Conservation (phyloP, 2,113 vertebrate genomes). For the Zapornia atra region DNA sequence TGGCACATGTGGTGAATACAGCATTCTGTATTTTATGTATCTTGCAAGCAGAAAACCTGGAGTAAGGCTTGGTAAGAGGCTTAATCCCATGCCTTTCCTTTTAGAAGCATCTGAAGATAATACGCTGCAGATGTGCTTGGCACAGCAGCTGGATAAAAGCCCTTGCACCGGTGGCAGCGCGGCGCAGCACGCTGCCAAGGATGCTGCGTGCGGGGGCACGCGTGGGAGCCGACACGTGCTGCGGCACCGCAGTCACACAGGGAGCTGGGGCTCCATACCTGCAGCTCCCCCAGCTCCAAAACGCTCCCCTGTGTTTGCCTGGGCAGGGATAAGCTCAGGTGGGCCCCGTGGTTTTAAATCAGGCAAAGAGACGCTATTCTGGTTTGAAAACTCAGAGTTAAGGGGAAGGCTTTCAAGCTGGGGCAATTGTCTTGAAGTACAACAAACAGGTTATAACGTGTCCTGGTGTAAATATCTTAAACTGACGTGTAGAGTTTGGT, state of each 20-base stretch:
- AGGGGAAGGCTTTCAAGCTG: background rate
- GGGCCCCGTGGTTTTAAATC: background rate
- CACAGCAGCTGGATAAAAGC: rapidly evolving
- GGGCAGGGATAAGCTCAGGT: background rate
- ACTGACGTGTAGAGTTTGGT: background rate
- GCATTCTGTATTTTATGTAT: background rate
- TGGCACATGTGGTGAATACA: background rate
- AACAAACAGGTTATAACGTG: background rate
- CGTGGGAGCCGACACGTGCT: background rate
- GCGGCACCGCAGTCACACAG: background rate
- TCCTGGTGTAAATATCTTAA: background rate
- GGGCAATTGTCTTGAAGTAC: background rate
- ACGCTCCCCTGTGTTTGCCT: rapidly evolving
- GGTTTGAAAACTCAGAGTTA: background rate
- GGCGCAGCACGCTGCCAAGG: background rate
- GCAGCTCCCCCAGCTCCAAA: background rate
- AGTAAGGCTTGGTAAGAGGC: background rate
- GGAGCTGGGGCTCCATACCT: background rate
- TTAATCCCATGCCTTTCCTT: background rate
- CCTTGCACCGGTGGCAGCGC: rapidly evolving
- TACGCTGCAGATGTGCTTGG: background rate
- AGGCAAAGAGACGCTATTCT: background rate
- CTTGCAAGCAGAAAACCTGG: background rate
- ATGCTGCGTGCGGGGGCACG: background rate
- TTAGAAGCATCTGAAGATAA: background rate